Evolutionary conservation across 2,113 vertebrate species (phyloP).

Genomic region (Labeo catla): DNA sequence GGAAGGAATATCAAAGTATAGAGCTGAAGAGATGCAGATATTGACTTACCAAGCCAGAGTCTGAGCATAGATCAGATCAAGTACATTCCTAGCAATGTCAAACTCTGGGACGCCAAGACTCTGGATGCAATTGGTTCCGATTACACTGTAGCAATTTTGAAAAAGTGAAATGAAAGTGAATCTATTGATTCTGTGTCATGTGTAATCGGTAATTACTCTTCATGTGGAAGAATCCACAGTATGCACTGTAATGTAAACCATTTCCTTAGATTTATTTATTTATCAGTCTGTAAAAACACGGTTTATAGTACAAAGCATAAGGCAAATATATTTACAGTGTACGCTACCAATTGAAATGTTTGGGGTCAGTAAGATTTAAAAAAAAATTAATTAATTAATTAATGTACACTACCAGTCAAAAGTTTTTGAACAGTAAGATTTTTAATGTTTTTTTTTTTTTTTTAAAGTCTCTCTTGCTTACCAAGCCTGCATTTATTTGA

Average conservation of each 20-base stretch:
- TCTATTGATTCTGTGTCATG: slow-evolving; percentile 1
- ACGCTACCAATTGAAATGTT: neutral
- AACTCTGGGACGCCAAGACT: slow-evolving; percentile 86
- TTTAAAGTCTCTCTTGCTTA: too few relatives aligned
- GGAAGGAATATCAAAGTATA: slow-evolving; percentile 16
- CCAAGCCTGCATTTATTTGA: too few relatives aligned
- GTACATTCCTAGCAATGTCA: slow-evolving; percentile 90
- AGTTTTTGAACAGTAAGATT: too few relatives aligned
- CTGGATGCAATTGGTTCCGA: slow-evolving; percentile 77
- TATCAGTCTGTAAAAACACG: neutral
- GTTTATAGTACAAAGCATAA: neutral
- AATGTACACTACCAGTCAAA: too few relatives aligned
- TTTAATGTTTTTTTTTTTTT: too few relatives aligned
- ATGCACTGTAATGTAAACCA: slow-evolving; percentile 15
- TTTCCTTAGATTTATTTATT: neutral
- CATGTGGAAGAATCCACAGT: neutral
- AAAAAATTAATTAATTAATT: too few relatives aligned
- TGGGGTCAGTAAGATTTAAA: neutral
- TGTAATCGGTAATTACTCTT: slow-evolving; percentile 1
- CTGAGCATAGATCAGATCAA: slow-evolving; percentile 93
- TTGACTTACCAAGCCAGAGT: slow-evolving; percentile 86
- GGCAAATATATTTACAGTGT: neutral
- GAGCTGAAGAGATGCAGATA: neutral
- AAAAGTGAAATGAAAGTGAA: slow-evolving; percentile 16
- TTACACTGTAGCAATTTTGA: slow-evolving; percentile 75